Base-by-base conservation (phyloP, 2,113 vertebrate genomes). In the Caracal caracal region DNA sequence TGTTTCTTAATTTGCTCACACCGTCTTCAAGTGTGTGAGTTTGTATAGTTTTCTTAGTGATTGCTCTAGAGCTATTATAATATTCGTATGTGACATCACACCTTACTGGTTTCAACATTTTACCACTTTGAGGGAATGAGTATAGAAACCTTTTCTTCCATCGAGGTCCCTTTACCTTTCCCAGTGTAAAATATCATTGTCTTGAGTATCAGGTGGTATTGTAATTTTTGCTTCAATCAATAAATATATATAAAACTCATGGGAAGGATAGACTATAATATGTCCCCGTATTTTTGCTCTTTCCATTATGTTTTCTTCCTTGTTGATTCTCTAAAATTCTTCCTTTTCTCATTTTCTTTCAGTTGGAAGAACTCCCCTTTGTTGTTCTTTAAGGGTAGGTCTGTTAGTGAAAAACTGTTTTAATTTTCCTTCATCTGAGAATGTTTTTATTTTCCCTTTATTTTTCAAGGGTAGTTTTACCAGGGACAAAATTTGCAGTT, bases 151-250 rank as follows among this genome's bases (percentile, higher is more conserved):
- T 76, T 94, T 61, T 37, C 22, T 89, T 73, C 37, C 20, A 68
- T 35, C 66, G 73, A 73, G n/a, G 43, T 28, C 15, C 2, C 7
- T 70, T 43, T 82, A 12, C 47, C 24, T 30, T 82, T n/a, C n/a
- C 49, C 9, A 33, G 11, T 92, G 78, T 68, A 30, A 92, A 94
- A 88, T 91, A 78, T 28, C 37, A 47, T 87, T 87, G 5, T 61
- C 59, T 96, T 70, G 47, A 35, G 0, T 92, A 79, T 79, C 30
- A 83, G 40, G 71, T 88, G n/a, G 61, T 84, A 26, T 53, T 63
- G 30, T 66, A 59, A 80, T 96, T 84, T 83, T 80, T 85, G 30
- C 26, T 93, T 89, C 28, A 80, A n/a, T 89, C 10, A 92, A 5
- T 56, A 56, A 88, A 78, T 65, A 65, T 79, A 70, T 92, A 49